These are phyloP conservation scores for Pygmarrhopalites habei DNA, from an alignment of 1,140 invertebrate genomes.

Conservation along the genomic window DNA sequence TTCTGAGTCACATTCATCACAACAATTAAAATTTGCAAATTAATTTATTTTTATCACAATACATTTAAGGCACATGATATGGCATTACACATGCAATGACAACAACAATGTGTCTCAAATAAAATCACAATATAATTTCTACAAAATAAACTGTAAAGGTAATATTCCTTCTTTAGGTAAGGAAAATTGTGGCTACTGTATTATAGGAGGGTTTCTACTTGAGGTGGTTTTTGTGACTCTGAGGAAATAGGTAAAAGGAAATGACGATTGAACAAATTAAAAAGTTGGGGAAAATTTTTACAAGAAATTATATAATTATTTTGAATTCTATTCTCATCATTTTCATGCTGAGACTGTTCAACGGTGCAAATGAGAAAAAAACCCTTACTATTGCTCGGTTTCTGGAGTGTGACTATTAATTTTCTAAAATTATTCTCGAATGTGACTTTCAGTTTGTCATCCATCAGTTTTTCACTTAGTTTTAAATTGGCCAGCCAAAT, in stretches of 20 bases:
- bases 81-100: neutral
- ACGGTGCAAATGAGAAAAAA: neutral
- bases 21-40: neutral
- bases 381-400: conserved; percentile 5
- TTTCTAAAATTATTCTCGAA: conserved; percentile 9
- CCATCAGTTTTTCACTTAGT: neutral
- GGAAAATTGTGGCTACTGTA: no score
- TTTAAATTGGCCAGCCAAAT: conserved; percentile 3
- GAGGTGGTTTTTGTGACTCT: no score
- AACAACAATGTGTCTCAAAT: no score
- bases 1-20: neutral
- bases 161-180: no score
- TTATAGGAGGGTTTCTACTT: no score
- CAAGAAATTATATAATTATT: neutral
- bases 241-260: neutral
- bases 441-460: neutral
- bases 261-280: neutral
- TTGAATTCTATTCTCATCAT: neutral
- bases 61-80: neutral
- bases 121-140: no score
- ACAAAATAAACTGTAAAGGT: no score
- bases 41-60: neutral
- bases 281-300: neutral
- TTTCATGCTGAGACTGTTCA: neutral
- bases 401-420: neutral